Base-by-base conservation (phyloP, 2,113 vertebrate genomes). In the Perca schrenkii region DNA sequence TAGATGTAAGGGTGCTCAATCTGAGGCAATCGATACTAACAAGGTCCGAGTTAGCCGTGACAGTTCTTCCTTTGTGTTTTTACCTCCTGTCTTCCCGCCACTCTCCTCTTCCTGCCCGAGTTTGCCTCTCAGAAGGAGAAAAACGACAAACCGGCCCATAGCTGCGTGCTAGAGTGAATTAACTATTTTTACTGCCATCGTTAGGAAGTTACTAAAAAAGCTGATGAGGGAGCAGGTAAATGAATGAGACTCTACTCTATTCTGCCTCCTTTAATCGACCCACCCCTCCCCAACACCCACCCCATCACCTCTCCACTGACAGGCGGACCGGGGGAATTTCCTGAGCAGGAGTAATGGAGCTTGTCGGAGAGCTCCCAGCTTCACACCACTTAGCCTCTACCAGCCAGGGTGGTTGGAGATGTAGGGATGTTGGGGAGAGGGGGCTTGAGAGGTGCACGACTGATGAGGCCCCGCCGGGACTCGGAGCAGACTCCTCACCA, bases 321-420 rank as follows among this genome's bases (percentile, higher is more conserved):
- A 95, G 87, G 82, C 70, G 12, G 87, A 78, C 77, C 78, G 10
- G 78, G 87, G 91, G 92, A 89, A 89, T 90, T 85, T 90, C 82
- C 89, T 83, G 90, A 86, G 88, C 76, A 85, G 85, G 75, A 93
- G 93, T 95, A 94, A 95, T 94, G 90, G 92, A 94, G 94, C 94
- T 90, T 93, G 91, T 92, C 91, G 76, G 84, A 89, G 78, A 86
- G 78, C 92, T 94, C 89, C 86, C 79, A 90, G 93, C 92, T 94
- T 94, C 94, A 92, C 91, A 91, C 94, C 94, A 94, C 94, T 95
- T 95, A 95, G 94, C 91, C 94, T 84, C 85, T 86, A 78, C 91
- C 86, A 83, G 75, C 71, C 81, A 19, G 64, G 61, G 46, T 49
- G 74, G 78, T 69, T 49, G 73, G 73, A 70, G 80, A 78, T 74